These are phyloP conservation scores for Patella depressa DNA, from an alignment of 2,888 invertebrate species.

Conservation along the genomic window DNA sequence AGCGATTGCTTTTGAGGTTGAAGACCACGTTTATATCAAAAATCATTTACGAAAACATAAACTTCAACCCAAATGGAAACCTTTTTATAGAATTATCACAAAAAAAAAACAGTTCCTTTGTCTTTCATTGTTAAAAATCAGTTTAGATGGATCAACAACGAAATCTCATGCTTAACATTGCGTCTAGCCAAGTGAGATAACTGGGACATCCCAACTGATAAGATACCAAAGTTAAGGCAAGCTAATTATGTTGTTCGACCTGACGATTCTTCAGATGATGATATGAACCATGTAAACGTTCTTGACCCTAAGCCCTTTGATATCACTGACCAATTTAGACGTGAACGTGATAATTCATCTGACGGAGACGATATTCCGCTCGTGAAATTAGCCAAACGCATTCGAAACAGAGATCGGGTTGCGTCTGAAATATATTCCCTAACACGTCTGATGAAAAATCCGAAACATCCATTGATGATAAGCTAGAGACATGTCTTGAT, in stretches of 20 bases:
- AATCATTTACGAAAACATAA: slow-evolving; percentile 20
- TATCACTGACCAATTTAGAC: neutral
- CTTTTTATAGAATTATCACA: slow-evolving; percentile 23
- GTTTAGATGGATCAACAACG: neutral
- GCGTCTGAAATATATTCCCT: neutral
- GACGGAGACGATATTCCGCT: slow-evolving; percentile 14
- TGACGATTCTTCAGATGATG: neutral
- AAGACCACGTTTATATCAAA: slow-evolving; percentile 28
- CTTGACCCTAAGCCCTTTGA: neutral
- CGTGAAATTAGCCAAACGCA: slow-evolving; percentile 6
- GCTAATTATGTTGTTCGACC: slow-evolving; percentile 13
- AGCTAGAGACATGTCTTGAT: neutral
- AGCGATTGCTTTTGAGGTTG: slow-evolving; percentile 10
- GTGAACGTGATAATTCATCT: slow-evolving; percentile 14
- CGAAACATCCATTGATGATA: neutral
- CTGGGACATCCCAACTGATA: too few species aligned
- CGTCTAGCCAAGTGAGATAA: too few species aligned
- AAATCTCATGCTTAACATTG: neutral
- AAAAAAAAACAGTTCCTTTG: slow-evolving; percentile 25
- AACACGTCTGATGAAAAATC: neutral
- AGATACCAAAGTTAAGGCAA: too few species aligned
- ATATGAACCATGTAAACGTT: neutral
- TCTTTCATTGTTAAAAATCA: slow-evolving; percentile 18
- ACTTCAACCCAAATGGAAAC: slow-evolving; percentile 24
- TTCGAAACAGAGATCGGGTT: neutral